Percentiles rank a stretch among this genome's conserved stretches.
phyloP scores from a whole-genome alignment of 2,113 vertebrate species.

The Neodon shergylaensis region DNA sequence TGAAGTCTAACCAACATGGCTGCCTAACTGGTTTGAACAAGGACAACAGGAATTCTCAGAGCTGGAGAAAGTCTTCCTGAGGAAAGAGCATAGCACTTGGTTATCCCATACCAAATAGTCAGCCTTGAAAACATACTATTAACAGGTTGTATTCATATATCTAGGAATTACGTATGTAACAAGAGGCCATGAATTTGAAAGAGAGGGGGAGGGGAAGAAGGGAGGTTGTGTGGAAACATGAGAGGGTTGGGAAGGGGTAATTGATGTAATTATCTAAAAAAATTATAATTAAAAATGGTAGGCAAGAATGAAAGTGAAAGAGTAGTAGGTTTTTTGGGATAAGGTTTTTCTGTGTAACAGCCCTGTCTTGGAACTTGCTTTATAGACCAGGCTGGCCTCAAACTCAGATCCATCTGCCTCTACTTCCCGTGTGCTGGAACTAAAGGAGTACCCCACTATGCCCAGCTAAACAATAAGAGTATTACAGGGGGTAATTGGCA shows the following conservation, averaged over 20 bases:
- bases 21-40: neutral
- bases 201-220: no score
- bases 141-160: neutral
- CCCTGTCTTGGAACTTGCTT: neutral
- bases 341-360: neutral
- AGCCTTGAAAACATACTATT: neutral
- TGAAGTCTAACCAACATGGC: neutral
- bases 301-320: neutral
- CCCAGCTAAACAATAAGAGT: neutral
- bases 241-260: neutral
- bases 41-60: neutral
- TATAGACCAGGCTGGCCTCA: neutral
- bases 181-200: neutral
- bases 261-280: neutral
- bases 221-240: neutral
- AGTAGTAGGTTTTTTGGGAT: neutral
- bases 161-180: neutral
- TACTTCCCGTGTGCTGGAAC: neutral
- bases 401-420: neutral
- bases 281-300: neutral
- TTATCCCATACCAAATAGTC: neutral
- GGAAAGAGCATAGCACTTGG: neutral
- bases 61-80: neutral
- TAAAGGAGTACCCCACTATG: neutral
- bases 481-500: neutral